Evolutionary conservation across 1,140 invertebrate species (phyloP).

Genomic region (Eriosoma lanigerum): DNA sequence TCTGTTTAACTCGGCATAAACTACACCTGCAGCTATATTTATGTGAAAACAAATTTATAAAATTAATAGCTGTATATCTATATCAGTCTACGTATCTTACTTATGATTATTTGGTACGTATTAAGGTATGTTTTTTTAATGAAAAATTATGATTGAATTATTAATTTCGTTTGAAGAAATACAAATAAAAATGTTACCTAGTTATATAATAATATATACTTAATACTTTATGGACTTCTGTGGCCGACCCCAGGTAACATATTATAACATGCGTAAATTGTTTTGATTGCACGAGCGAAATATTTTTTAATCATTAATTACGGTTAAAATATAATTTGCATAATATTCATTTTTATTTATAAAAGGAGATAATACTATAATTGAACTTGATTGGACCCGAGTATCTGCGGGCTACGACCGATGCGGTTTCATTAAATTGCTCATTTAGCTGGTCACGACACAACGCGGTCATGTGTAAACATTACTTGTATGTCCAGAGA

Average conservation of each 20-base stretch:
- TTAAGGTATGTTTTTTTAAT: too few species aligned
- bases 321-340: neutral
- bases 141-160: neutral
- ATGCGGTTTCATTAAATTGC: slow-evolving; percentile 16
- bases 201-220: neutral
- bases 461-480: slow-evolving; percentile 4
- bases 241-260: neutral
- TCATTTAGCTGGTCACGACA: slow-evolving; percentile 37
- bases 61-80: slow-evolving; percentile 1
- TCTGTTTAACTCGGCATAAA: neutral
- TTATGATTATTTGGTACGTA: neutral
- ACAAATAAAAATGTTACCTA: neutral
- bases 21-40: slow-evolving; percentile 8
- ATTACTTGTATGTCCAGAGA: neutral
- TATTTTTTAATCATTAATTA: neutral
- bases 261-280: neutral
- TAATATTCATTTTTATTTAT: neutral
- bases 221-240: neutral
- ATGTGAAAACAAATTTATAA: too few species aligned
- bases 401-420: neutral
- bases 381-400: neutral
- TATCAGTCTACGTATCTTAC: neutral
- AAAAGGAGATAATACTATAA: neutral
- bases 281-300: neutral
- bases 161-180: neutral